Evolutionary conservation across 37 sponge, comb jelly and placozoan genomes (phyloP), one percentile per base, ranked within the genome.

Genomic region (Ephydatia muelleri): DNA sequence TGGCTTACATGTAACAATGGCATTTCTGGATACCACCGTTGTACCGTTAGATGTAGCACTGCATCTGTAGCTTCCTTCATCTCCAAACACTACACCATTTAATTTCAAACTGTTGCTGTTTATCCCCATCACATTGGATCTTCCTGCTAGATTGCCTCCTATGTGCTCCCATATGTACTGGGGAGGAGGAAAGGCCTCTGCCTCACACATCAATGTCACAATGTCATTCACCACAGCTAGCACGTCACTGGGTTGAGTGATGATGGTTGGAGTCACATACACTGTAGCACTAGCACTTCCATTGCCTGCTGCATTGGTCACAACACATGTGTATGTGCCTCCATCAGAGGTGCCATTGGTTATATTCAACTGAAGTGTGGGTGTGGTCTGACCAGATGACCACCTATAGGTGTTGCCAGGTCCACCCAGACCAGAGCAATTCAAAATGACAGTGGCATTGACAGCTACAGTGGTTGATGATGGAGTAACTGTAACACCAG

Each of bases 271-370:
- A 3, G 23, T 6, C 33, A 89, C 69, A 39, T 79, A 80, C 26
- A 89, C 49, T 0, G 73, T 78, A n/a, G 49, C 57, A 25, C 31
- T 73, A 65, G 78, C 67, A 75, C 49, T 34, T 39, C 47, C 89
- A 37, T 37, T 82, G 29, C 84, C 89, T 32, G 85, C 84, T 78
- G 38, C 78, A 81, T 87, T 93, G 28, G 36, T 36, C 21, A 75
- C 85, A 27, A 72, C 57, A 72, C 94, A 93, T 14, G 28, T 81
- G 68, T 93, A 93, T 34, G 38, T 73, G 26, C 91, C 94, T n/a
- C 91, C 90, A 80, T 75, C 72, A 40, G 68, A 32, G 40, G 92
- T 38, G 12, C 40, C 90, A 90, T 23, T 81, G 12, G 81, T 70
- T 9, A 49, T 5, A 35, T 29, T 39, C 32, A 86, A 38, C 5